These are phyloP conservation scores for Conopomorpha cramerella DNA, from an alignment of 1,140 invertebrate species.

Conservation along the genomic window DNA sequence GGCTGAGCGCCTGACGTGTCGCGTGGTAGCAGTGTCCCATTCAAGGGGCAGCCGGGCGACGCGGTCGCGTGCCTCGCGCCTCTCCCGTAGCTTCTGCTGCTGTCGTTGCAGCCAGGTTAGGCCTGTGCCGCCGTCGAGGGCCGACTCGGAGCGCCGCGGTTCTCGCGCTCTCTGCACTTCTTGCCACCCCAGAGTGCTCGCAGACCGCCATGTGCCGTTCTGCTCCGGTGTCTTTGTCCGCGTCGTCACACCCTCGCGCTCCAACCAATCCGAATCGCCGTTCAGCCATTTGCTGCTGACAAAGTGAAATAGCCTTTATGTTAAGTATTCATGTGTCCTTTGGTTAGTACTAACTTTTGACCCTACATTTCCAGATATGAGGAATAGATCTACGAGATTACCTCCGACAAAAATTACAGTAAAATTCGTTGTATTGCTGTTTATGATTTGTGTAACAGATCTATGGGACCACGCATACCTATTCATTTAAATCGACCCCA, in stretches of 20 bases:
- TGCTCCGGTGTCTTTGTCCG: slow-evolving; percentile 27
- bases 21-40: slow-evolving; percentile 41
- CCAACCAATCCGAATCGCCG: slow-evolving; percentile 40
- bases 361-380: too few species aligned
- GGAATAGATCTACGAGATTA: too few species aligned
- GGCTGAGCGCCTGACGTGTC: slow-evolving; percentile 46
- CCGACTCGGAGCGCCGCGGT: slow-evolving; percentile 32
- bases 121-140: slow-evolving; percentile 41
- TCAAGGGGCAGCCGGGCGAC: slow-evolving; percentile 74
- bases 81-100: slow-evolving; percentile 74
- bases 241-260: slow-evolving; percentile 26
- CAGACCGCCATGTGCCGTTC: slow-evolving; percentile 41
- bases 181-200: slow-evolving; percentile 35
- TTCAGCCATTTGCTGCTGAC: slow-evolving; percentile 35
- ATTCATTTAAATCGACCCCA: too few species aligned
- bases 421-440: too few species aligned
- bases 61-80: slow-evolving; percentile 67
- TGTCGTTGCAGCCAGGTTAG: slow-evolving; percentile 79
- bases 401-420: too few species aligned
- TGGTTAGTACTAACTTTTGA: too few species aligned
- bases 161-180: slow-evolving; percentile 28
- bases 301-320: too few species aligned
- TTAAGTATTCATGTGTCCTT: too few species aligned
- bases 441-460: too few species aligned
- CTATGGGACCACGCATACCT: too few species aligned